Conservation (phyloP, 2,888 invertebrate genomes). For the Lasioglossum villosulum region DNA sequence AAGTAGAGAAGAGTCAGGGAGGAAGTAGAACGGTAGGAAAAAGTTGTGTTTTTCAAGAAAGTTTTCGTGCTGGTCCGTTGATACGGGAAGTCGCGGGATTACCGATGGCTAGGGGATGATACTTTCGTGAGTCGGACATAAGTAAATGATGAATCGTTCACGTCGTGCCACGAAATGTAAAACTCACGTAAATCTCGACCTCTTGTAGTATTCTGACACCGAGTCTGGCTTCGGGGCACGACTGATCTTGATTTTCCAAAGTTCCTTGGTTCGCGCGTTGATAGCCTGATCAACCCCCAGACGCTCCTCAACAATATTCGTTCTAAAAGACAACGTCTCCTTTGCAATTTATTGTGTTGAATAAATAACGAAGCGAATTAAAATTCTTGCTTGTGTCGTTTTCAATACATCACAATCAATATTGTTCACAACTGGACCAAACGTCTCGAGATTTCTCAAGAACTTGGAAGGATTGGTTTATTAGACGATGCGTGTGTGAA, state of each 20-base stretch:
- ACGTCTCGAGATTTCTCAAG: too few species aligned
- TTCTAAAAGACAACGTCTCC: too few species aligned
- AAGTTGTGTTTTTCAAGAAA: conserved; percentile 73
- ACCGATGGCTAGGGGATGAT: conserved; percentile 76
- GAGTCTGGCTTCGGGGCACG: conserved; percentile 62
- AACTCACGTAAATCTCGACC: conserved; percentile 81
- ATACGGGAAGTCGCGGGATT: conserved; percentile 77
- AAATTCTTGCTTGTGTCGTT: too few species aligned
- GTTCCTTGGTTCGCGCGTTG: conserved; percentile 35
- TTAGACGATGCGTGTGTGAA: too few species aligned
- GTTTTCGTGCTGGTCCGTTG: conserved; percentile 70
- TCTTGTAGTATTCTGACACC: conserved; percentile 50
- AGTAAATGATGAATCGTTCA: conserved; percentile 83
- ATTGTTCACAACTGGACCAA: too few species aligned
- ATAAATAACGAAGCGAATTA: too few species aligned
- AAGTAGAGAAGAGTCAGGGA: not conserved
- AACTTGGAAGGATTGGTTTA: too few species aligned
- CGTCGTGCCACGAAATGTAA: conserved; percentile 77
- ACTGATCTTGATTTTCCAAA: conserved; percentile 21
- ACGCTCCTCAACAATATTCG: not conserved
- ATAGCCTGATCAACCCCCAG: not conserved
- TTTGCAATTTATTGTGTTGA: too few species aligned
- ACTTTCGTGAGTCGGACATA: conserved; percentile 80
- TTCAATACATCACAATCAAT: too few species aligned
- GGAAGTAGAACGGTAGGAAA: conserved; percentile 49